phyloP scores from a whole-genome alignment of 2,888 invertebrate species.

The Beris morrisii region DNA sequence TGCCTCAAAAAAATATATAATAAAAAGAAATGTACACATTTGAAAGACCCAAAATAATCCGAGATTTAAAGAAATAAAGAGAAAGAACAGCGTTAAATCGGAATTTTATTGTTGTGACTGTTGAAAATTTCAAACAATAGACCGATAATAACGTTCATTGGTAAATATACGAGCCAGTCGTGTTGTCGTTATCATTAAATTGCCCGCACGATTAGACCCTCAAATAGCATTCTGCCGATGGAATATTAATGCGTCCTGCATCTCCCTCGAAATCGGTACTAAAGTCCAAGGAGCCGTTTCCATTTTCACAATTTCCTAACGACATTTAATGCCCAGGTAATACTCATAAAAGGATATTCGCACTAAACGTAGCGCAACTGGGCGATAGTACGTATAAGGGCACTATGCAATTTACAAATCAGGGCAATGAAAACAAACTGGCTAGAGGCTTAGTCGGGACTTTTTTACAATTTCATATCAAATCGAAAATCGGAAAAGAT shows the following conservation, averaged over 20 bases:
- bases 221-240: slow-evolving; percentile 26
- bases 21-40: no score
- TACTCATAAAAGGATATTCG: slow-evolving; percentile 16
- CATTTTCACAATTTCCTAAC: slow-evolving; percentile 5
- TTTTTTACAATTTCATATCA: slow-evolving; percentile 12
- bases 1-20: no score
- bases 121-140: slow-evolving; percentile 24
- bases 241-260: slow-evolving; percentile 27
- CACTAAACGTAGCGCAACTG: not conserved
- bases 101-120: slow-evolving; percentile 29
- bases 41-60: no score
- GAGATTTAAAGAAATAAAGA: no score
- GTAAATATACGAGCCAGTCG: slow-evolving; percentile 23
- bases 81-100: slow-evolving; percentile 16
- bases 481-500: slow-evolving; percentile 29
- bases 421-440: slow-evolving; percentile 25
- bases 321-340: slow-evolving; percentile 20
- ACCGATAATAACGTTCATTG: not conserved
- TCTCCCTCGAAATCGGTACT: not conserved
- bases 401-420: slow-evolving; percentile 16
- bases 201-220: slow-evolving; percentile 29
- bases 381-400: slow-evolving; percentile 9
- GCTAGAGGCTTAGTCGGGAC: slow-evolving; percentile 1
- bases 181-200: slow-evolving; percentile 28
- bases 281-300: not conserved